Base-by-base conservation (phyloP, 2,113 vertebrate species). In the Mugil cephalus region DNA sequence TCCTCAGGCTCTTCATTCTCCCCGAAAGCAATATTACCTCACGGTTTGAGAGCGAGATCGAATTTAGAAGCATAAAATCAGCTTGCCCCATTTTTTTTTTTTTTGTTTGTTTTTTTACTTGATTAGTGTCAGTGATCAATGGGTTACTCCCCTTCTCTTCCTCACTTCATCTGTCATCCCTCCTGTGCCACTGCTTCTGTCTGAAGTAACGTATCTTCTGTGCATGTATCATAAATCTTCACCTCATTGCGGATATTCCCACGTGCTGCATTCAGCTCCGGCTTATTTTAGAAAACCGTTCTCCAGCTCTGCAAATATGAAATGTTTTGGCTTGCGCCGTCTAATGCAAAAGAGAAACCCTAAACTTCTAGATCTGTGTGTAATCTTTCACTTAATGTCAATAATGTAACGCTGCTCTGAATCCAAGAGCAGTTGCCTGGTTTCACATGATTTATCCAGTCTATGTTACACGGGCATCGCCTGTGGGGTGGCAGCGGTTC, bases 121-220 rank as follows among this genome's bases (percentile, higher is more conserved):
- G 43, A 84, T 83, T 73, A 75, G 42, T 58, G 50, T 74, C 60
- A 53, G 58, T 77, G 83, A 62, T 88, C 45, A 52, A 0, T 48
- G 84, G 47, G 77, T 94, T 94, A 94, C 94, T 93, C 93, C 93
- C 85, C 84, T 36, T 69, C 58, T 56, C 53, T 64, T 53, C 42
- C 42, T 63, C 18, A 2, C 60, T 93, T 87, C 93, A 93, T 93
- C 93, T 91, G 77, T 95, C 93, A 93, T 93, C 93, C 91, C 93
- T 34, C 63, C 48, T 55, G 65, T 54, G 55, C 45, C 63, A 39
- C 65, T 14, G 70, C 9, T 71, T 48, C 65, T 78, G 40, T 15
- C 53, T 52, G 46, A 43, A 61, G 56, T 17, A 40, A 67, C 59
- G 46, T 61, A 30, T 69, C 66, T 64, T 74, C n/a, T 24, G 14